A percentile compares a stretch with the other conserved stretches of the same genome.
phyloP scores from a whole-genome alignment of 2,113 vertebrate genomes.

The Jacana jacana region DNA sequence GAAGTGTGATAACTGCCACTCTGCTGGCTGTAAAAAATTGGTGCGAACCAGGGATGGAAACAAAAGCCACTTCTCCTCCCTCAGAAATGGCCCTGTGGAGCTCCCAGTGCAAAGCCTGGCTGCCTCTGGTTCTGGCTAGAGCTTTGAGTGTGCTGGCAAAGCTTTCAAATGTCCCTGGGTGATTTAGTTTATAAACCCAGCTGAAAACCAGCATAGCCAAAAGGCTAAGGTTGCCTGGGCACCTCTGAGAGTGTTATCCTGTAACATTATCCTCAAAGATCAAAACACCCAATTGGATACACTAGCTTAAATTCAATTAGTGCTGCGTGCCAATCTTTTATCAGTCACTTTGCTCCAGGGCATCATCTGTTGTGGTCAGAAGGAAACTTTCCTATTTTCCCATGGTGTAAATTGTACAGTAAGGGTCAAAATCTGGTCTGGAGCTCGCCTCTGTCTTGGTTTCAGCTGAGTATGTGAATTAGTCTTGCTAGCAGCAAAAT shows the following conservation, averaged over 20 bases:
- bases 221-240: neutral
- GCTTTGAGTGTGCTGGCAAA: neutral
- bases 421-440: slow-evolving; percentile 18
- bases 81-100: neutral
- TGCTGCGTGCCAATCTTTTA: neutral
- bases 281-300: slow-evolving; percentile 23
- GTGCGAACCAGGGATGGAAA: fast-evolving
- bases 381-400: slow-evolving; percentile 6
- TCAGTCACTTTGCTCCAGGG: neutral
- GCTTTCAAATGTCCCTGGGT: neutral
- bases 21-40: neutral
- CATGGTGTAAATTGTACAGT: neutral
- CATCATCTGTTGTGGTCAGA: slow-evolving; percentile 20
- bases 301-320: slow-evolving; percentile 18
- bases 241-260: neutral
- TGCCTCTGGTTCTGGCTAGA: neutral
- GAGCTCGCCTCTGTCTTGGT: neutral
- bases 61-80: neutral
- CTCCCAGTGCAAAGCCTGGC: neutral
- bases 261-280: slow-evolving; percentile 19
- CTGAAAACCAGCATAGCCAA: fast-evolving
- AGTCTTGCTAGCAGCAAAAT: slow-evolving; percentile 16
- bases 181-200: neutral
- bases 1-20: neutral
- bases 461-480: neutral